A percentile compares a stretch with the other conserved stretches of the same genome.
These are phyloP conservation scores for Strigamia transsilvanica DNA, from an alignment of 2,888 invertebrate genomes.

Conservation along the genomic window DNA sequence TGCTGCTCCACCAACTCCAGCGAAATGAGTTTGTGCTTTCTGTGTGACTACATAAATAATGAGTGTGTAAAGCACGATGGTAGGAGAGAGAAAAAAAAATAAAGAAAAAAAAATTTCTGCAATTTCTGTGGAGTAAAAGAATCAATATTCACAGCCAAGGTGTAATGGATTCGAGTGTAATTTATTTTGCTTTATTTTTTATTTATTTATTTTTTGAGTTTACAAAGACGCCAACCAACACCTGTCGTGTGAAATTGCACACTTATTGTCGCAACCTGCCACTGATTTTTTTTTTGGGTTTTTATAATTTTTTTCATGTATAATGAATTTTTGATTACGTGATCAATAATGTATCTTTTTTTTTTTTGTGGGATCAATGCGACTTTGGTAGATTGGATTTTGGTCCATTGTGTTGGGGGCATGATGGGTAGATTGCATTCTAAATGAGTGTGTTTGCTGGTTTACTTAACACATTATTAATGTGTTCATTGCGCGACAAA, in stretches of 20 bases:
- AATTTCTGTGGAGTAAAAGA: constrained; percentile 15
- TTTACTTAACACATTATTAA: too few relatives aligned
- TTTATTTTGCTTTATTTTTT: constrained; percentile 4
- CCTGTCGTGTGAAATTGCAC: constrained; percentile 37
- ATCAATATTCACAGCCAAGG: constrained; percentile 40
- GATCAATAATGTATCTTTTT: constrained; percentile 4
- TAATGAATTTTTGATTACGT: constrained; percentile 18
- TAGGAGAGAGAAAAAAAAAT: neutral
- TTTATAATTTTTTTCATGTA: neutral
- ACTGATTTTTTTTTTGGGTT: neutral
- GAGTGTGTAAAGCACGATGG: constrained; percentile 33
- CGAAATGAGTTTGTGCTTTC: constrained; percentile 49
- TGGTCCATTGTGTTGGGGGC: neutral
- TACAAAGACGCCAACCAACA: neutral
- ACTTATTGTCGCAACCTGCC: constrained; percentile 25
- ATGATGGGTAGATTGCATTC: too few relatives aligned
- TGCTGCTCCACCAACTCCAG: constrained; percentile 20
- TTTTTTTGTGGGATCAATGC: neutral
- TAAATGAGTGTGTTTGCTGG: too few relatives aligned
- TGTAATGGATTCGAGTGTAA: neutral
- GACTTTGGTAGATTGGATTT: neutral
- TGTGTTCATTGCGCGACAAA: too few relatives aligned
- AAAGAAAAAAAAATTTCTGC: constrained; percentile 1
- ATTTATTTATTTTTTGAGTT: neutral
- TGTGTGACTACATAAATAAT: constrained; percentile 47